Conservation (phyloP, 2,888 invertebrate species). For the Cheilosia grossa region DNA sequence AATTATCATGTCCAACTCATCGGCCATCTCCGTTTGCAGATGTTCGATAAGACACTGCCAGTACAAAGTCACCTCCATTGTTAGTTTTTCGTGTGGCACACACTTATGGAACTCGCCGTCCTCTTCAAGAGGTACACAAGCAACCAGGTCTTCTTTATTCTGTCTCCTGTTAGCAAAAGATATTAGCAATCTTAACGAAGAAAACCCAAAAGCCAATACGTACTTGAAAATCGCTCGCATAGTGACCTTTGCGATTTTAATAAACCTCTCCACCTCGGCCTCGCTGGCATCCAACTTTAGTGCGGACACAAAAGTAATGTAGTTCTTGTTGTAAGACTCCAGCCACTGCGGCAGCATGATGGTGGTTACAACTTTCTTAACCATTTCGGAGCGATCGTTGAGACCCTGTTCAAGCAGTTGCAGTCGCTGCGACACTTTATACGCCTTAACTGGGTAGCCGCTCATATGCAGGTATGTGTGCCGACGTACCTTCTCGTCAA, state of each 20-base stretch:
- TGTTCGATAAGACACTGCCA: conserved; percentile 86
- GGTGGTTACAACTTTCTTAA: conserved; percentile 83
- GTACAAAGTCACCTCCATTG: conserved; percentile 85
- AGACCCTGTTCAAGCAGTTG: conserved; percentile 86
- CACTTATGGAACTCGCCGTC: conserved; percentile 83
- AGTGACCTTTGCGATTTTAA: conserved; percentile 84
- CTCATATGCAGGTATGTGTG: conserved; percentile 84
- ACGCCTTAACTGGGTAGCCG: conserved; percentile 82
- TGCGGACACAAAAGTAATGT: conserved; percentile 88
- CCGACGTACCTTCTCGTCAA: conserved; percentile 89
- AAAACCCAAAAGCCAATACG: conserved; percentile 72
- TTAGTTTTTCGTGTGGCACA: conserved; percentile 84
- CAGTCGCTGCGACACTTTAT: conserved; percentile 87
- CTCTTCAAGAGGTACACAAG: conserved; percentile 82
- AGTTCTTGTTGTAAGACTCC: conserved; percentile 88
- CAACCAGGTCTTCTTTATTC: conserved; percentile 82
- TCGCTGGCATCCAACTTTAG: conserved; percentile 89
- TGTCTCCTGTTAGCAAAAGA: conserved; percentile 79
- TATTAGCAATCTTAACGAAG: conserved; percentile 29
- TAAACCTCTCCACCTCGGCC: conserved; percentile 86
- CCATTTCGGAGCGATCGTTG: conserved; percentile 85
- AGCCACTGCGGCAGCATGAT: conserved; percentile 90
- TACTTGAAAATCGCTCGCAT: conserved; percentile 85
- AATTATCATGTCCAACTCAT: conserved; percentile 80
- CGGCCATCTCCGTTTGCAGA: conserved; percentile 80